Evolutionary conservation across 2,113 vertebrate genomes (phyloP).

Genomic region (Glareola pratincola): DNA sequence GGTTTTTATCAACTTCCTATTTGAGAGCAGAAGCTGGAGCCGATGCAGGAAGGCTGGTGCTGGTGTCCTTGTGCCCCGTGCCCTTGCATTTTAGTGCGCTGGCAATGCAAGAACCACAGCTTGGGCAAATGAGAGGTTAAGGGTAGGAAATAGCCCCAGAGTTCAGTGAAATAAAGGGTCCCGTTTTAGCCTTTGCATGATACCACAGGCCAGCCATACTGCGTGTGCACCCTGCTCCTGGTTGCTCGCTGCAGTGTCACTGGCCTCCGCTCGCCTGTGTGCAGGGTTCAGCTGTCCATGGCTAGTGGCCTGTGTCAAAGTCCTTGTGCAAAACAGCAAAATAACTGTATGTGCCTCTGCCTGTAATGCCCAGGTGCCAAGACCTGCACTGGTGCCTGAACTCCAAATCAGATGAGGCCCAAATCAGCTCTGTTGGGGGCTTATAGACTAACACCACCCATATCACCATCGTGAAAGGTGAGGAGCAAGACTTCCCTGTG

Average conservation of each 20-base stretch:
- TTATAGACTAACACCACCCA: background rate
- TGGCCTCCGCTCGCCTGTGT: background rate
- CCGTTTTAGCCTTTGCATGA: background rate
- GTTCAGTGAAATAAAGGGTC: background rate
- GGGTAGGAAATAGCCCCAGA: background rate
- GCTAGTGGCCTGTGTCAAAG: background rate
- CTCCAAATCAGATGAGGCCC: fast-evolving
- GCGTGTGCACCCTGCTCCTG: background rate
- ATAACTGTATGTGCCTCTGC: background rate
- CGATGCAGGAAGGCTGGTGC: background rate
- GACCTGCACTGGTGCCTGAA: background rate
- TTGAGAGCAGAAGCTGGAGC: conserved; percentile 41
- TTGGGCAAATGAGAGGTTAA: background rate
- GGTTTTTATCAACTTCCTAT: conserved; percentile 57
- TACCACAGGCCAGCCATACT: background rate
- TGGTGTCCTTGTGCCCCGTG: background rate
- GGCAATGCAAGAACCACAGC: background rate
- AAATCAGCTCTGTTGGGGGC: background rate
- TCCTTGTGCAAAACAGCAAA: background rate
- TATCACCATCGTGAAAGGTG: background rate
- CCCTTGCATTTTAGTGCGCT: background rate
- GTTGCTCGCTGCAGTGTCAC: fast-evolving
- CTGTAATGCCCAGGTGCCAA: background rate
- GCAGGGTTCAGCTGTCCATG: background rate
- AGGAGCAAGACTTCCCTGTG: background rate